These are phyloP conservation scores for Lepetodrilus schrolli DNA, from an alignment of 2,888 invertebrate species.

Conservation along the genomic window DNA sequence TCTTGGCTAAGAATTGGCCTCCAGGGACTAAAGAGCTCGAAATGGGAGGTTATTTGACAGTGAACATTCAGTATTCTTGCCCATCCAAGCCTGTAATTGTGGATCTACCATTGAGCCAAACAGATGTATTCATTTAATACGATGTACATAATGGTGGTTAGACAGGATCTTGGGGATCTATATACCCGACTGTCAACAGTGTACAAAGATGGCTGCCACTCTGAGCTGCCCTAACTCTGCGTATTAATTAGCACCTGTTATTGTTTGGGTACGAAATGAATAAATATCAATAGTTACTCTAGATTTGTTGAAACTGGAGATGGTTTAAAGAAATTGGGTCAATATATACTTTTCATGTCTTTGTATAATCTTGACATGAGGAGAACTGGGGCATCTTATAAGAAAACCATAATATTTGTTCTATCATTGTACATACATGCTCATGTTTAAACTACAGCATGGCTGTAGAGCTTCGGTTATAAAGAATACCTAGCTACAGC, in stretches of 20 bases:
- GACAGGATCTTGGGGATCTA: background rate
- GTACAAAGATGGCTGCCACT: background rate
- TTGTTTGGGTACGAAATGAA: background rate
- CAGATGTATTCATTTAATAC: constrained; percentile 25
- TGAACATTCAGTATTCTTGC: constrained; percentile 11
- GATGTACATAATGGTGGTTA: constrained; percentile 15
- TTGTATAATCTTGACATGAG: background rate
- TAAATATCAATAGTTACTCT: background rate
- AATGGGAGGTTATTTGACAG: constrained; percentile 19
- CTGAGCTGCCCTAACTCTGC: background rate
- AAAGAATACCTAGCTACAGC: too few relatives aligned
- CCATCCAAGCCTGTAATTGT: constrained; percentile 15
- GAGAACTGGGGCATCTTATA: background rate
- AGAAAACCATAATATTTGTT: background rate
- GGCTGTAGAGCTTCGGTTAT: too few relatives aligned
- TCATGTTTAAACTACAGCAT: too few relatives aligned
- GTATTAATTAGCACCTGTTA: constrained; percentile 2
- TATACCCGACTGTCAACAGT: constrained; percentile 1
- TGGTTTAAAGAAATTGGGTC: background rate
- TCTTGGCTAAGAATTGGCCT: constrained; percentile 8
- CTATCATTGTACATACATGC: too few relatives aligned
- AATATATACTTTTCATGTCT: constrained; percentile 14
- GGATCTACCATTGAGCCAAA: constrained; percentile 1
- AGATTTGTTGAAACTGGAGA: constrained; percentile 9
- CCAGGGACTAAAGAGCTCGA: constrained; percentile 1